These are phyloP conservation scores for Psittacula derbiana DNA, from an alignment of 2,797 vertebrate genomes.

Conservation along the genomic window DNA sequence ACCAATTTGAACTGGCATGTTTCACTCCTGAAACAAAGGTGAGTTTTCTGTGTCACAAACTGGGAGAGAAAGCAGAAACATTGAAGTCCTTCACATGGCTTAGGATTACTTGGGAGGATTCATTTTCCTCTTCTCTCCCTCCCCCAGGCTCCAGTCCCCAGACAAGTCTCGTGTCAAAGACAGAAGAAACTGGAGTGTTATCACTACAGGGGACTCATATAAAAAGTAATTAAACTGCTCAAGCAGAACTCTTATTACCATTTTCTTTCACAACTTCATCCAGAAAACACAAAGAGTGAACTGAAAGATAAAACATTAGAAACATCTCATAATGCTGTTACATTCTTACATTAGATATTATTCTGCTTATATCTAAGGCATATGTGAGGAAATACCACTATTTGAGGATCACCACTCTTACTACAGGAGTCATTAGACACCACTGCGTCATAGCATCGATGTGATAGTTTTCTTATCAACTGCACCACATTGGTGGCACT, in stretches of 20 bases:
- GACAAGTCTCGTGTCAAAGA: background rate
- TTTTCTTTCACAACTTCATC: slow-evolving; percentile 36
- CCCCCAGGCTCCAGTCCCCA: background rate
- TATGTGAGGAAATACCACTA: background rate
- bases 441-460: accelerated
- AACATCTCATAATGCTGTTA: background rate
- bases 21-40: background rate
- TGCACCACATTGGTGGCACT: background rate
- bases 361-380: background rate
- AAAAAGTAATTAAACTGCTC: slow-evolving; percentile 54
- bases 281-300: slow-evolving; percentile 25
- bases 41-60: background rate
- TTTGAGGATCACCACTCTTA: background rate
- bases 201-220: background rate
- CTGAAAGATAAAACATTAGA: slow-evolving; percentile 22
- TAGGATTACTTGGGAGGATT: background rate
- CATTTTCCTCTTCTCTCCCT: background rate
- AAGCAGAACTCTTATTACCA: slow-evolving; percentile 41
- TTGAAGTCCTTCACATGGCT: background rate
- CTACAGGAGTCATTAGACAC: background rate
- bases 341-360: background rate
- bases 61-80: background rate
- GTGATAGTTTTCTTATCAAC: background rate
- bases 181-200: slow-evolving; percentile 9
- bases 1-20: background rate